A percentile compares a stretch with the other conserved stretches of the same genome.
These are phyloP conservation scores for Formica aserva DNA, from an alignment of 2,888 invertebrate species.

Conservation along the genomic window DNA sequence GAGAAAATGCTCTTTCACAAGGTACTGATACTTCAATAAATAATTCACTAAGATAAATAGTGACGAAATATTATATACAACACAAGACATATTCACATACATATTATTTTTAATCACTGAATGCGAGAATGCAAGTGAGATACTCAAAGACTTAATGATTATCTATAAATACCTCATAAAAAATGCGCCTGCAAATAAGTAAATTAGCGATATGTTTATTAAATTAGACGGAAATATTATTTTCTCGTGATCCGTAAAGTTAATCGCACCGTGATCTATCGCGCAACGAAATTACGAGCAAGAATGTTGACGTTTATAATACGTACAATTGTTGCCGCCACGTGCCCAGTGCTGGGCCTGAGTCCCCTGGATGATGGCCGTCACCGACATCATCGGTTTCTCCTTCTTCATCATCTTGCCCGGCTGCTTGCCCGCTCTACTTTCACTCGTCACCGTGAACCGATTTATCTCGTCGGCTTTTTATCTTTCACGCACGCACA, in stretches of 20 bases:
- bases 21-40: not conserved
- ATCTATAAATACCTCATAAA: too few relatives aligned
- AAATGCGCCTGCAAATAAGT: not conserved
- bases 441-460: constrained; percentile 68
- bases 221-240: not conserved
- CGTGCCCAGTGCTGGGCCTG: constrained; percentile 89
- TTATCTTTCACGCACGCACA: constrained; percentile 22
- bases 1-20: not conserved
- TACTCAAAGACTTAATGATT: too few relatives aligned
- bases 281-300: not conserved
- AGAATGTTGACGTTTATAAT: constrained; percentile 42
- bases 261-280: not conserved
- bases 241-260: not conserved
- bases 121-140: too few relatives aligned
- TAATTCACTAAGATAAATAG: not conserved
- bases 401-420: constrained; percentile 93
- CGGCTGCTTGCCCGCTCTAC: constrained; percentile 56
- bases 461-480: constrained; percentile 39
- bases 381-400: constrained; percentile 94
- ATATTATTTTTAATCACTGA: too few relatives aligned
- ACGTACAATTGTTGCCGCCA: constrained; percentile 87
- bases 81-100: too few relatives aligned
- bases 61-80: too few relatives aligned
- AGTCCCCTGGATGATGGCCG: constrained; percentile 91
- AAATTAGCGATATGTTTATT: not conserved